phyloP scores from a whole-genome alignment of 2,113 vertebrate genomes.

The Pachyramphus minor region DNA sequence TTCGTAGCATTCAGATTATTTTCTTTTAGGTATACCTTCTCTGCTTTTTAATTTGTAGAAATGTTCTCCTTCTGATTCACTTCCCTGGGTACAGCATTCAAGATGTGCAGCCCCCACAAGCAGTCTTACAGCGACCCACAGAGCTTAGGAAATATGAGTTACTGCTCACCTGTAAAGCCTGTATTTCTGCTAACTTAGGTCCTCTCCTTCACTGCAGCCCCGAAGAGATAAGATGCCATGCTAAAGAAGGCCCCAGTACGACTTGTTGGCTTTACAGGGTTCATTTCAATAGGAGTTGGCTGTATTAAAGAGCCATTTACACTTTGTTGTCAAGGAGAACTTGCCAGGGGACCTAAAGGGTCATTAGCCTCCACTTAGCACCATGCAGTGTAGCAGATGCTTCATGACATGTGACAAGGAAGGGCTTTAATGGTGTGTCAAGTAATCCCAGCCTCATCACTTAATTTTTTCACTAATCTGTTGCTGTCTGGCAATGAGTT shows the following conservation, averaged over 20 bases:
- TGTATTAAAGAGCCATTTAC: slow-evolving; percentile 45
- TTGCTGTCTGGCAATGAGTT: not conserved
- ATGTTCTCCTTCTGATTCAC: not conserved
- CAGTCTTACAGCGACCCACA: not conserved
- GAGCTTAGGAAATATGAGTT: not conserved
- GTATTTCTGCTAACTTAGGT: not conserved
- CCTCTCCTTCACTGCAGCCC: not conserved
- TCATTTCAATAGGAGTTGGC: slow-evolving; percentile 9
- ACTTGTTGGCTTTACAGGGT: not conserved
- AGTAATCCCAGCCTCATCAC: not conserved
- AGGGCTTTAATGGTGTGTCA: slow-evolving; percentile 5
- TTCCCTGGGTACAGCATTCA: not conserved
- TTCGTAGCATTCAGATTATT: not conserved
- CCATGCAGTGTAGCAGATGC: slow-evolving; percentile 38
- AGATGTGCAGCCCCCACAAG: not conserved
- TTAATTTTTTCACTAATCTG: slow-evolving; percentile 6
- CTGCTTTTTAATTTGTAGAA: not conserved
- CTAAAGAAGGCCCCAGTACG: not conserved
- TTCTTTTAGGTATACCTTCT: not conserved
- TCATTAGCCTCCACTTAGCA: slow-evolving; percentile 40
- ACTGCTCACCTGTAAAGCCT: not conserved
- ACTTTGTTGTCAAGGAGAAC: slow-evolving; percentile 37
- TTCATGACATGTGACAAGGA: slow-evolving; percentile 5
- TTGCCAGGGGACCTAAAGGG: slow-evolving; percentile 25
- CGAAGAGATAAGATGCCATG: not conserved